Conservation (phyloP, 2,888 invertebrate species). For the Ornithoptera alexandrae region DNA sequence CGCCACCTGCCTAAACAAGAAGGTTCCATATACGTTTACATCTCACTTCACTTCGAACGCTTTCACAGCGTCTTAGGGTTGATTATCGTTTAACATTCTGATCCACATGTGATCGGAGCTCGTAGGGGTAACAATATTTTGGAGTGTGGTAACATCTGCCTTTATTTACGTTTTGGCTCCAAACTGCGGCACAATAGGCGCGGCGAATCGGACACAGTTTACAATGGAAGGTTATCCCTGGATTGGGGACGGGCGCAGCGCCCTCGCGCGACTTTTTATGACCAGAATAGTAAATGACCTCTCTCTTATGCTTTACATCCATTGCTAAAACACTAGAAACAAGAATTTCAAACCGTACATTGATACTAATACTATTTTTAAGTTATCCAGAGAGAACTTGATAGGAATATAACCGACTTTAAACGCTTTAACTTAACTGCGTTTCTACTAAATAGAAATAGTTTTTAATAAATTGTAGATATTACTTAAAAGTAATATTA, state of each 20-base stretch:
- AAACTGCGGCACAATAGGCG: constrained; percentile 72
- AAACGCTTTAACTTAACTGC: too few relatives aligned
- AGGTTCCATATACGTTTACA: constrained; percentile 30
- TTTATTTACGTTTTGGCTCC: constrained; percentile 79
- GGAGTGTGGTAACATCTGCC: constrained; percentile 77
- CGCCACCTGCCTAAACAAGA: constrained; percentile 30
- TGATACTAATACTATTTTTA: too few relatives aligned
- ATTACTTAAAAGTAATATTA: too few relatives aligned
- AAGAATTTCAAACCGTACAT: not conserved
- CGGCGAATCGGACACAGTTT: constrained; percentile 62
- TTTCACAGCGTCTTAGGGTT: constrained; percentile 34
- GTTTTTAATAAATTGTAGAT: too few relatives aligned
- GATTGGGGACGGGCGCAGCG: constrained; percentile 39
- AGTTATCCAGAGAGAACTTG: too few relatives aligned
- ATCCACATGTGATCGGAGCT: constrained; percentile 36
- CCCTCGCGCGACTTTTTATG: constrained; percentile 47
- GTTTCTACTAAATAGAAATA: too few relatives aligned
- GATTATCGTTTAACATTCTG: constrained; percentile 33
- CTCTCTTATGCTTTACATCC: constrained; percentile 39
- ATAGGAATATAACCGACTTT: too few relatives aligned
- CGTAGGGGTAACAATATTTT: constrained; percentile 49
- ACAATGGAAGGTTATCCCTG: constrained; percentile 54
- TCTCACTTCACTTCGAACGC: constrained; percentile 34
- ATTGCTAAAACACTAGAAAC: constrained; percentile 27
- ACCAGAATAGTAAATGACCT: constrained; percentile 59